Conservation (phyloP, 2,888 invertebrate species). For the Clistopyga incitator region DNA sequence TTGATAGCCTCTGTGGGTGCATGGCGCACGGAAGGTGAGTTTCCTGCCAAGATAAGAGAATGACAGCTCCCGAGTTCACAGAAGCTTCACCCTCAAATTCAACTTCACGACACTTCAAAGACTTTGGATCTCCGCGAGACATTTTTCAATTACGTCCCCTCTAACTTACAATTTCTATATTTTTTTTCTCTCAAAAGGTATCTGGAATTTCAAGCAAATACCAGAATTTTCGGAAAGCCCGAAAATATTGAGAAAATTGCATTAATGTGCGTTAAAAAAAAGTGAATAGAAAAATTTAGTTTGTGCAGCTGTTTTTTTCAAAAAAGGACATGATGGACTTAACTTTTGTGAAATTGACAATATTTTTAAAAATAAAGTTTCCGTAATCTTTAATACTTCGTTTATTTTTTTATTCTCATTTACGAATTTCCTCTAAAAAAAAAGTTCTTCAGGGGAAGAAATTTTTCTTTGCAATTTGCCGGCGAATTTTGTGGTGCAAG, state of each 20-base stretch:
- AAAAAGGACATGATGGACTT: no score
- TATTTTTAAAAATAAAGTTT: no score
- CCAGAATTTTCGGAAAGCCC: no score
- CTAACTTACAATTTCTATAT: background rate
- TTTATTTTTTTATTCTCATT: no score
- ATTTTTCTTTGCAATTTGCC: background rate
- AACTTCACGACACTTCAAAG: slow-evolving; percentile 23
- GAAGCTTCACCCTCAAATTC: background rate
- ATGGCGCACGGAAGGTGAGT: slow-evolving; percentile 15
- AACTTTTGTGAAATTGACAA: no score
- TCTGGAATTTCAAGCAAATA: background rate
- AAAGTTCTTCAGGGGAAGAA: background rate
- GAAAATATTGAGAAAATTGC: no score
- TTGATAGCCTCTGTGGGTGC: slow-evolving; percentile 6
- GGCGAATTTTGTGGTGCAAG: no score
- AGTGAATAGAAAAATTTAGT: no score
- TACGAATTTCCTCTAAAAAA: no score
- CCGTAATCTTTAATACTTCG: no score
- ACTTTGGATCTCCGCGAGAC: slow-evolving; percentile 7
- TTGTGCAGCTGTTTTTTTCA: no score
- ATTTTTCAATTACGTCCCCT: background rate
- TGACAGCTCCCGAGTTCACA: slow-evolving; percentile 1
- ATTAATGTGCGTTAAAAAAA: no score
- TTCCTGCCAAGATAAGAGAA: slow-evolving; percentile 38
- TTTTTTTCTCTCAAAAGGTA: background rate